Percentiles rank a stretch among this genome's conserved stretches.
Conservation (phyloP, 2,113 vertebrate species). For the Podarcis cretensis region DNA sequence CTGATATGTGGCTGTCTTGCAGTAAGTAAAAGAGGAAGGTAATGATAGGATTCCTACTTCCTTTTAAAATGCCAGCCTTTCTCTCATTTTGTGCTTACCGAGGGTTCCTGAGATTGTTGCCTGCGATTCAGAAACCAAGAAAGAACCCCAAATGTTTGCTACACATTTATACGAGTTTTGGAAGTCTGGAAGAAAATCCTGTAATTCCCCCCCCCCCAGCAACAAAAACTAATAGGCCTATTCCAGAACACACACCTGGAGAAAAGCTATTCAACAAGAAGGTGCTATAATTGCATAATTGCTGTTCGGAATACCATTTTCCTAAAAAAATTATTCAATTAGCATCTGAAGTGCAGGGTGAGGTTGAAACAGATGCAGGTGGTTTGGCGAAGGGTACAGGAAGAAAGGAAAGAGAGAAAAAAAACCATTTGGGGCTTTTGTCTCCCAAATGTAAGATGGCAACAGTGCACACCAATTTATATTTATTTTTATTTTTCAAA, state of each 20-base stretch:
- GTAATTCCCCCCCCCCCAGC: not conserved
- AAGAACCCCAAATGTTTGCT: not conserved
- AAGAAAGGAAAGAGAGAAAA: not conserved
- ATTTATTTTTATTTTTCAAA: not conserved
- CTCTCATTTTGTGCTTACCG: not conserved
- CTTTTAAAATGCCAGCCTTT: not conserved
- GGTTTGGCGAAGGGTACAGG: not conserved
- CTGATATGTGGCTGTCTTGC: not conserved
- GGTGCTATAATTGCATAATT: not conserved
- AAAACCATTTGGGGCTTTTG: not conserved
- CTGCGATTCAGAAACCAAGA: not conserved
- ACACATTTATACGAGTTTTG: not conserved
- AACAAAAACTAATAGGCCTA: not conserved
- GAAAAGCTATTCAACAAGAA: not conserved
- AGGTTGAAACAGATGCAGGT: conserved; percentile 12
- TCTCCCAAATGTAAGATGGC: not conserved
- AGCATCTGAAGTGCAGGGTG: conserved; percentile 6
- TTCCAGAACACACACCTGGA: fast-evolving
- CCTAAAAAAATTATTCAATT: conserved; percentile 3
- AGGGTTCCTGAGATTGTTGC: not conserved
- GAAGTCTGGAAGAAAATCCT: conserved; percentile 2
- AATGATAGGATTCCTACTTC: not conserved
- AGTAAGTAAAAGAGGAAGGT: not conserved
- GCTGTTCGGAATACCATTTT: not conserved
- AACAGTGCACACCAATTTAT: not conserved